phyloP scores from a whole-genome alignment of 2,888 invertebrate genomes.

The Panzeria rudis region DNA sequence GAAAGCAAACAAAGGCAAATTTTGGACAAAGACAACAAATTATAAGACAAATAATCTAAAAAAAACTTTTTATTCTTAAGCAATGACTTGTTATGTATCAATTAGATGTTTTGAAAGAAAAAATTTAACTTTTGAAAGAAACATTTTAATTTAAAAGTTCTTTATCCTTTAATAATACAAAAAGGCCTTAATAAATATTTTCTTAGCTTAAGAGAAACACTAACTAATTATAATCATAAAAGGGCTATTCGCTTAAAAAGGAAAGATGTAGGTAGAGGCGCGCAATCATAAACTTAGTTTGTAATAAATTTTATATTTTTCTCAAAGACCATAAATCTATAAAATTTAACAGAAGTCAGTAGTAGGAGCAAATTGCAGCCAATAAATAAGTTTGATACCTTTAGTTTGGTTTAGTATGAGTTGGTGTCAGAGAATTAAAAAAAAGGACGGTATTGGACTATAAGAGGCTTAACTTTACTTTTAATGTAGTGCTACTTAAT shows the following conservation, averaged over 20 bases:
- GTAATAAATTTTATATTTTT: constrained; percentile 15
- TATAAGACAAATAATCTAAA: neutral
- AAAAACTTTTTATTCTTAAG: constrained; percentile 10
- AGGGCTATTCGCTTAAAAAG: neutral
- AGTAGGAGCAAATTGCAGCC: neutral
- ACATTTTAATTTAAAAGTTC: neutral
- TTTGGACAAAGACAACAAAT: constrained; percentile 29
- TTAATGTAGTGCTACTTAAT: neutral
- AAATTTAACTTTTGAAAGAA: constrained; percentile 2
- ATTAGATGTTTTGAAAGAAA: neutral
- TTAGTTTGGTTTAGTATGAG: neutral
- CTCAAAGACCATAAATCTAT: neutral
- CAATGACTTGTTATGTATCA: neutral
- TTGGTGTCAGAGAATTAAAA: neutral
- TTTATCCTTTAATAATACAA: neutral
- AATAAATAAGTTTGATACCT: neutral
- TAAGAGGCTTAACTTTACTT: neutral
- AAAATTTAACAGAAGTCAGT: neutral
- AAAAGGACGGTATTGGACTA: no score
- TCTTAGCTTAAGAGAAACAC: constrained; percentile 11
- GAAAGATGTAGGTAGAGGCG: neutral
- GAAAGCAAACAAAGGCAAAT: constrained; percentile 18
- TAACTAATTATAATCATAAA: constrained; percentile 9
- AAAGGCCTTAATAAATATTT: neutral
- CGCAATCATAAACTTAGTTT: constrained; percentile 19